Conservation (phyloP, 2,888 invertebrate species). For the Dryocosmus kuriphilus region DNA sequence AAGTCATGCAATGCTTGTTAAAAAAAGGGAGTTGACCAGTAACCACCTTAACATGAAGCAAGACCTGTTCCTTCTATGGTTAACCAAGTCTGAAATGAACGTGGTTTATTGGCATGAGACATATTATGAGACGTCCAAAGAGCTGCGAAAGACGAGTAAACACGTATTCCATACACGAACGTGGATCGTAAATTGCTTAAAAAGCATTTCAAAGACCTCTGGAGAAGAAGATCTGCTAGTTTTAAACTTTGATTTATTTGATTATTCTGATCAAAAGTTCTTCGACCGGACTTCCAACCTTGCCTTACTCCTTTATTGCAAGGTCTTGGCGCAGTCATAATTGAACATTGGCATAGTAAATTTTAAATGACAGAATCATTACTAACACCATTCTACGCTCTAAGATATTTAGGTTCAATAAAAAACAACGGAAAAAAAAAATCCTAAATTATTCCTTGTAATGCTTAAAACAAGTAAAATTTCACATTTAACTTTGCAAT, state of each 20-base stretch:
- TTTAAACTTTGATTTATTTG: slow-evolving; percentile 38
- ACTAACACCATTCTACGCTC: slow-evolving; percentile 28
- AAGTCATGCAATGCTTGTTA: slow-evolving; percentile 26
- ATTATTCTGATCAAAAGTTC: slow-evolving; percentile 34
- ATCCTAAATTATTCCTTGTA: slow-evolving; percentile 1
- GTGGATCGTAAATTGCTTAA: slow-evolving; percentile 32
- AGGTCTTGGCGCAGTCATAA: slow-evolving; percentile 14
- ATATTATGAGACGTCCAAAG: slow-evolving; percentile 4
- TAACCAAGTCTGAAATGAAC: slow-evolving; percentile 26
- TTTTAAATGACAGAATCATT: slow-evolving; percentile 25
- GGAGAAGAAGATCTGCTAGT: slow-evolving; percentile 28
- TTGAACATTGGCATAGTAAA: slow-evolving; percentile 39
- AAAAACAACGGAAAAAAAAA: too few relatives aligned
- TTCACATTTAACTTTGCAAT: background rate
- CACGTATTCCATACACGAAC: slow-evolving; percentile 10
- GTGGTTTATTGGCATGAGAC: slow-evolving; percentile 36
- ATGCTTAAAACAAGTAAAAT: background rate
- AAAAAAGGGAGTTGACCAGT: slow-evolving; percentile 11
- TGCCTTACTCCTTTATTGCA: slow-evolving; percentile 29
- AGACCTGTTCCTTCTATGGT: slow-evolving; percentile 37
- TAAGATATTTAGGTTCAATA: slow-evolving; percentile 18
- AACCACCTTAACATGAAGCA: slow-evolving; percentile 7
- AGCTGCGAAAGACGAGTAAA: slow-evolving; percentile 22
- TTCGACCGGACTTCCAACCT: slow-evolving; percentile 39
- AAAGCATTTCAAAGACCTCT: slow-evolving; percentile 29